Evolutionary conservation across 2,113 vertebrate species (phyloP).

Genomic region (Leptocoma aspasia): DNA sequence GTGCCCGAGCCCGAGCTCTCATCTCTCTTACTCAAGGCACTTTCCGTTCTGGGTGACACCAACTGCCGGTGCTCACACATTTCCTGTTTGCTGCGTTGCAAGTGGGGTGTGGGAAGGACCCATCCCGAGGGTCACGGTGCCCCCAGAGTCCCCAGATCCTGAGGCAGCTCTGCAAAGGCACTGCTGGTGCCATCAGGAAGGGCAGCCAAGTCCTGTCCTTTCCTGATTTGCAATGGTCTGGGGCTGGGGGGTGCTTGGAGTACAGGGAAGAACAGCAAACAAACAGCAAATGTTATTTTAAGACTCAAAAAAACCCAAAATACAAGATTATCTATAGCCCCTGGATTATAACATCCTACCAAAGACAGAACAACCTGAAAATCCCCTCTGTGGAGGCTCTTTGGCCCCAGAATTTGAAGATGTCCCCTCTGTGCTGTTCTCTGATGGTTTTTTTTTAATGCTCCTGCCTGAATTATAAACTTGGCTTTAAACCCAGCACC

Average conservation of each 20-base stretch:
- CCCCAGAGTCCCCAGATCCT: not conserved
- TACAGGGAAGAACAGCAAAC: not conserved
- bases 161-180: not conserved
- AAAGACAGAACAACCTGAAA: not conserved
- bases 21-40: slow-evolving; percentile 33
- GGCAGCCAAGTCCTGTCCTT: fast-evolving
- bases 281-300: not conserved
- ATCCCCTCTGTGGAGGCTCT: fast-evolving
- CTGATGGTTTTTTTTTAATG: not conserved
- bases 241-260: not conserved
- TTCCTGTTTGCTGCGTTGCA: slow-evolving; percentile 10
- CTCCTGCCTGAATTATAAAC: not conserved
- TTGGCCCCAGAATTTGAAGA: not conserved
- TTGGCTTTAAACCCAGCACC: not conserved
- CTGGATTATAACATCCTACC: fast-evolving
- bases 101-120: not conserved
- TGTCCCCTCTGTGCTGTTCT: not conserved
- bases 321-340: fast-evolving
- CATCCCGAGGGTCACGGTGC: fast-evolving
- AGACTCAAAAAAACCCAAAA: not conserved
- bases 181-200: fast-evolving
- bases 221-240: fast-evolving
- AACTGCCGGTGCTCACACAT: not conserved
- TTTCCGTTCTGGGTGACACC: not conserved
- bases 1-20: not conserved